Base-by-base conservation (phyloP, 2,888 invertebrate genomes). In the Lissocephala sabroskyi region DNA sequence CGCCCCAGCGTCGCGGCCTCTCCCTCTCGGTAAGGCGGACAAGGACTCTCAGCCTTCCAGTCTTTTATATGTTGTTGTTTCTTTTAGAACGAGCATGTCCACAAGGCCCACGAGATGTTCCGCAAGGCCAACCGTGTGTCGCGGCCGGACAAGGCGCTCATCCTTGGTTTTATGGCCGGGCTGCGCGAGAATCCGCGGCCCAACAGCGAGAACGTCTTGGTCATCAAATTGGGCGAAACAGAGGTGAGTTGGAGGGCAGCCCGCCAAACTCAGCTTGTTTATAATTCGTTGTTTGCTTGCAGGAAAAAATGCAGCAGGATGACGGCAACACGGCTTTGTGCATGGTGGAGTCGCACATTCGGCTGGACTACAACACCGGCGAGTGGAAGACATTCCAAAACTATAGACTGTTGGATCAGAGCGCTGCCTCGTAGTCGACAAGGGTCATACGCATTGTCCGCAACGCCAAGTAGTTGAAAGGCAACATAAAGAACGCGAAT, bases 141-240 rank as follows among this genome's bases (percentile, higher is more conserved):
- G 2, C 86, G 97, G 62, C 96, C 97, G 1, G 98, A 98, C 83
- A 98, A 98, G 82, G 97, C 97, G 45, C 91, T 98, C 43, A 98
- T 98, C 81, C 88, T 98, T 26, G 97, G 97, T 61, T 98, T 98
- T 80, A 98, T 98, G 96, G 97, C 97, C 42, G 98, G 98, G n/a
- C 94, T 96, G 6, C 90, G 97, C 85, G 95, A 97, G 81, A 98
- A 98, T 85, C 98, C 98, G 0, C 96, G 97, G 84, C 97, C 97
- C n/a, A 94, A 96, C 86, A 88, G 97, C 53, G 98, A 98, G 78
- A 96, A 96, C 85, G 94, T 98, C 66, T 93, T 98, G 5, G 97
- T 97, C 46, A 97, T 98, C 65, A 96, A 97, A 85, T 86, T 98
- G 48, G 95, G 95, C 35, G 98, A 98, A 84, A 92, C 93, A 81